Evolutionary conservation across 2,888 invertebrate species (phyloP).

Genomic region (Epistrophella euchroma): DNA sequence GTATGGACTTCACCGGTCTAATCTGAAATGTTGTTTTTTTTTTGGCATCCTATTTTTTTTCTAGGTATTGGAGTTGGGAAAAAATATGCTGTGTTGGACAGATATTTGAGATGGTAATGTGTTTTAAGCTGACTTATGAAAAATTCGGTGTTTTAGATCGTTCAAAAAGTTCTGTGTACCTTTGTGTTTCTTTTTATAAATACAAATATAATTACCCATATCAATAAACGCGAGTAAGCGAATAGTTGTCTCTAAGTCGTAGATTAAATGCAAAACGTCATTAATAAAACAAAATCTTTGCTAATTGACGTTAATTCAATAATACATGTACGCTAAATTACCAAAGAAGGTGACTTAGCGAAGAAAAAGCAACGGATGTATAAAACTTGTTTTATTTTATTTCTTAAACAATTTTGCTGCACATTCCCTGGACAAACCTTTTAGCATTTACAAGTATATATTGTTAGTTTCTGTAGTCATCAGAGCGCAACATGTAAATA

Average conservation of each 20-base stretch:
- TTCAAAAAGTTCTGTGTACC: too few species aligned
- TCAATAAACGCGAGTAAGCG: too few species aligned
- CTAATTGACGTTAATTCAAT: too few species aligned
- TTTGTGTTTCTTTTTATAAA: too few species aligned
- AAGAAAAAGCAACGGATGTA: too few species aligned
- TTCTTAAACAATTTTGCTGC: neutral
- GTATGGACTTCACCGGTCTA: constrained; percentile 24
- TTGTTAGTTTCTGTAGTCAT: neutral
- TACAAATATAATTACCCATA: too few species aligned
- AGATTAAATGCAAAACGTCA: too few species aligned
- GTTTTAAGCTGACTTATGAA: neutral
- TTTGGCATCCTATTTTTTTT: constrained; percentile 27
- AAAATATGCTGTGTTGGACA: neutral
- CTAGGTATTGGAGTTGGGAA: neutral
- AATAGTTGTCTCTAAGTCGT: too few species aligned
- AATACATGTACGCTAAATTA: too few species aligned
- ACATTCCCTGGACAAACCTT: neutral
- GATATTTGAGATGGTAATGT: neutral
- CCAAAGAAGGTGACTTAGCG: too few species aligned
- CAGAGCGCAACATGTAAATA: neutral
- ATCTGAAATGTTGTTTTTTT: constrained; percentile 57
- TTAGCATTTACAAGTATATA: neutral
- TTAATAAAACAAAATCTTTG: too few species aligned
- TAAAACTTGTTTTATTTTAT: neutral
- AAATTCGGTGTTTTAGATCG: neutral